phyloP scores from a whole-genome alignment of 2,888 invertebrate species.

The Lingula anatina region DNA sequence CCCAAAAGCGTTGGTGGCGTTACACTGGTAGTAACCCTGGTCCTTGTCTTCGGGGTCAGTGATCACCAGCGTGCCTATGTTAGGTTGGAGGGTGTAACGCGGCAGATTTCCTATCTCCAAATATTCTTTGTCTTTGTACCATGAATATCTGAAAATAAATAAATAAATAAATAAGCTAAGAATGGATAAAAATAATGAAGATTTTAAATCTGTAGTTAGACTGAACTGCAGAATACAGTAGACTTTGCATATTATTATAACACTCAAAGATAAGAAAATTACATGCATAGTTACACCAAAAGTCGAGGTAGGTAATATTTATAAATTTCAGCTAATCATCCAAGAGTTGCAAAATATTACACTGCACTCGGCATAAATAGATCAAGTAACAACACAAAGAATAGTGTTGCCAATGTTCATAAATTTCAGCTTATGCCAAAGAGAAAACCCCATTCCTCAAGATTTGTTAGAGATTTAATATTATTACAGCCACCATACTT shows the following conservation, averaged over 20 bases:
- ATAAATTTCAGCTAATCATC: no score
- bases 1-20: conserved; percentile 90
- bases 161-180: neutral
- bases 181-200: conserved; percentile 2
- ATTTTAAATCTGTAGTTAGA: no score
- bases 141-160: conserved; percentile 63
- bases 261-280: neutral
- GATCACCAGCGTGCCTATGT: conserved; percentile 84
- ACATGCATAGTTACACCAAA: neutral
- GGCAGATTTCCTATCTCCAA: conserved; percentile 91
- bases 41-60: conserved; percentile 84
- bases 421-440: no score
- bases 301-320: no score
- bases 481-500: conserved; percentile 57
- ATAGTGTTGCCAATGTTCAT: no score
- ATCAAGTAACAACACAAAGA: no score
- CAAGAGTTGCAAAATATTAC: no score
- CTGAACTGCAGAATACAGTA: no score
- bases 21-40: conserved; percentile 91
- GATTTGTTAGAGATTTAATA: no score
- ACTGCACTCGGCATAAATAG: no score
- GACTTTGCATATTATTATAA: no score
- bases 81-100: conserved; percentile 85
- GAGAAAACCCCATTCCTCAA: no score
- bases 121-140: conserved; percentile 94